phyloP scores from a whole-genome alignment of 2,888 invertebrate genomes.

The Tineola bisselliella region DNA sequence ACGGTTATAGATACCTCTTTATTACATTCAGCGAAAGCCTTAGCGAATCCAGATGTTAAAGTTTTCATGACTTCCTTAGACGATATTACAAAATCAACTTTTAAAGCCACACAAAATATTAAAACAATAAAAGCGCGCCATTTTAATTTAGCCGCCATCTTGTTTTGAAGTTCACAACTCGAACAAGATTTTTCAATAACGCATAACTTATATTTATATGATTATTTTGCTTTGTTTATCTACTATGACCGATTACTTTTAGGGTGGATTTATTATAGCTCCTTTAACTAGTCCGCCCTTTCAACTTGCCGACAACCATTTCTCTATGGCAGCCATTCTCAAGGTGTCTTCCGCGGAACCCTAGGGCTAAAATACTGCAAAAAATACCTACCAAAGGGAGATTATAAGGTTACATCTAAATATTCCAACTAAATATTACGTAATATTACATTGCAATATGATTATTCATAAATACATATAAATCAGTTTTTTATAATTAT shows the following conservation, averaged over 20 bases:
- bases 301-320: no score
- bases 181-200: not conserved
- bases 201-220: not conserved
- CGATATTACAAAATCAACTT: slow-evolving; percentile 11
- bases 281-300: no score
- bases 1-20: slow-evolving; percentile 30
- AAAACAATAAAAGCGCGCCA: not conserved
- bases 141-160: not conserved
- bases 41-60: slow-evolving; percentile 35
- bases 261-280: no score
- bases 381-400: no score
- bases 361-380: no score
- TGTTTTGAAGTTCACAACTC: not conserved
- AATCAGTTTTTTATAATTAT: no score
- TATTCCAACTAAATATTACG: no score
- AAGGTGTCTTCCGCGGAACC: no score
- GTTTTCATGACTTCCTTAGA: slow-evolving; percentile 45
- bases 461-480: no score
- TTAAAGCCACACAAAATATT: not conserved
- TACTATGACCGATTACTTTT: not conserved
- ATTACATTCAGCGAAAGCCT: slow-evolving; percentile 38
- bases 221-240: not conserved
- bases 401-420: no score
- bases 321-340: no score
- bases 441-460: no score